Conservation (phyloP, 2,888 invertebrate species). For the Hedya salicella region DNA sequence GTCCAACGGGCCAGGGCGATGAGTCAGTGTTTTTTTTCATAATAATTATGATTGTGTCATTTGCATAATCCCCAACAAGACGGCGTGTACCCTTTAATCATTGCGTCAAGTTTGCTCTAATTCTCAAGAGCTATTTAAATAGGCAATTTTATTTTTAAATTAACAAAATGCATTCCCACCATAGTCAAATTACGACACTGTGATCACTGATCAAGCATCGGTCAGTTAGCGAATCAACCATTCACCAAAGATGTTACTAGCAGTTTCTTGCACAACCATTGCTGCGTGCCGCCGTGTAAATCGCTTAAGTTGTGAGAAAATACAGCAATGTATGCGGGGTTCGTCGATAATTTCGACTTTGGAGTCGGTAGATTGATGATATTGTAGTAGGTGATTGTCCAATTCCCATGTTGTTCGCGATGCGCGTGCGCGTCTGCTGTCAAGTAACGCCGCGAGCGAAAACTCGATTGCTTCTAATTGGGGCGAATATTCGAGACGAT, state of each 20-base stretch:
- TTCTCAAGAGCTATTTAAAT: constrained; percentile 62
- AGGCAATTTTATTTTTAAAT: constrained; percentile 59
- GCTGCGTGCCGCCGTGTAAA: background rate
- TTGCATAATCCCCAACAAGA: constrained; percentile 22
- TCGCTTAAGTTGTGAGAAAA: constrained; percentile 40
- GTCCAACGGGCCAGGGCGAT: too few relatives aligned
- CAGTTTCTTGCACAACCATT: background rate
- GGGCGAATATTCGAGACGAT: constrained; percentile 64
- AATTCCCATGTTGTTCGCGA: constrained; percentile 54
- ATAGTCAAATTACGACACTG: constrained; percentile 58
- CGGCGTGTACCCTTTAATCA: constrained; percentile 52
- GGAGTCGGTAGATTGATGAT: constrained; percentile 44
- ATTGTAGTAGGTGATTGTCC: constrained; percentile 60
- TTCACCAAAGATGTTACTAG: background rate
- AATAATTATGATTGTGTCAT: too few relatives aligned
- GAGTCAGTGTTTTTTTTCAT: too few relatives aligned
- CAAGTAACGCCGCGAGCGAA: constrained; percentile 66
- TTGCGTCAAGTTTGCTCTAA: constrained; percentile 57
- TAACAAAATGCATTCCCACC: constrained; percentile 58
- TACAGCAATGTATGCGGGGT: constrained; percentile 46
- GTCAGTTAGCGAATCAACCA: constrained; percentile 34
- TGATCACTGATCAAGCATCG: constrained; percentile 35
- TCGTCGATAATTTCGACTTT: constrained; percentile 10
- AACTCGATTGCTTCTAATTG: constrained; percentile 62
- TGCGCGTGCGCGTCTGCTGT: constrained; percentile 72